Conservation (phyloP, 2,888 invertebrate genomes). For the Plagodis dolabraria region DNA sequence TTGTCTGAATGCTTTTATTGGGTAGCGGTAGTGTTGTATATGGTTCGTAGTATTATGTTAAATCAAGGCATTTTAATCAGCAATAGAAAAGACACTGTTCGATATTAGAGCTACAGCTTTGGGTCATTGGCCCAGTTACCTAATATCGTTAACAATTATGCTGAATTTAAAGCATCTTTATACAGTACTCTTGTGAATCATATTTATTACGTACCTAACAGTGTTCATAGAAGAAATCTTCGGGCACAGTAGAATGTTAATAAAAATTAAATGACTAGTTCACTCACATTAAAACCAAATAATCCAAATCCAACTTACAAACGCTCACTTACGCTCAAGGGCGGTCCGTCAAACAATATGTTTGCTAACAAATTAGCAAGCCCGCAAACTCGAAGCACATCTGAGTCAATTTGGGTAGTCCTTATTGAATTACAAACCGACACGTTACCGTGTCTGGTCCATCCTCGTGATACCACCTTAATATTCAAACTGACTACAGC, state of each 20-base stretch:
- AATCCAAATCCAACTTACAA: slow-evolving; percentile 14
- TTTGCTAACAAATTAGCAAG: slow-evolving; percentile 77
- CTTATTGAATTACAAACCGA: slow-evolving; percentile 80
- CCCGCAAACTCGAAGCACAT: slow-evolving; percentile 74
- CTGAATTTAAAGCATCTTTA: neutral
- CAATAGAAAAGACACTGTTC: too few relatives aligned
- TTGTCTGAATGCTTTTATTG: too few relatives aligned
- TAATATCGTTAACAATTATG: too few relatives aligned
- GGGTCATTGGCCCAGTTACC: too few relatives aligned
- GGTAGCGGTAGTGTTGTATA: too few relatives aligned
- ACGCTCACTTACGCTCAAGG: slow-evolving; percentile 12
- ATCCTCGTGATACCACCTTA: slow-evolving; percentile 38
- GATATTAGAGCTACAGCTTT: too few relatives aligned
- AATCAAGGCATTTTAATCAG: too few relatives aligned
- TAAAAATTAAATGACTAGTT: slow-evolving; percentile 1
- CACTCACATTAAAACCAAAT: slow-evolving; percentile 4
- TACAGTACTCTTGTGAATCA: too few relatives aligned
- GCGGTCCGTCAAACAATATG: slow-evolving; percentile 69
- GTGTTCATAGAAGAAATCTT: too few relatives aligned
- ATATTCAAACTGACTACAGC: slow-evolving; percentile 16
- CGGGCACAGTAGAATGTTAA: neutral
- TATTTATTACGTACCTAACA: too few relatives aligned
- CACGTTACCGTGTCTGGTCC: slow-evolving; percentile 68
- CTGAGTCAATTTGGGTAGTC: slow-evolving; percentile 79
- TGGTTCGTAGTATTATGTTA: too few relatives aligned